Percentiles rank a stretch among this genome's conserved stretches.
Evolutionary conservation across 2,797 vertebrate species (phyloP).

Genomic region (Poecile montanus): DNA sequence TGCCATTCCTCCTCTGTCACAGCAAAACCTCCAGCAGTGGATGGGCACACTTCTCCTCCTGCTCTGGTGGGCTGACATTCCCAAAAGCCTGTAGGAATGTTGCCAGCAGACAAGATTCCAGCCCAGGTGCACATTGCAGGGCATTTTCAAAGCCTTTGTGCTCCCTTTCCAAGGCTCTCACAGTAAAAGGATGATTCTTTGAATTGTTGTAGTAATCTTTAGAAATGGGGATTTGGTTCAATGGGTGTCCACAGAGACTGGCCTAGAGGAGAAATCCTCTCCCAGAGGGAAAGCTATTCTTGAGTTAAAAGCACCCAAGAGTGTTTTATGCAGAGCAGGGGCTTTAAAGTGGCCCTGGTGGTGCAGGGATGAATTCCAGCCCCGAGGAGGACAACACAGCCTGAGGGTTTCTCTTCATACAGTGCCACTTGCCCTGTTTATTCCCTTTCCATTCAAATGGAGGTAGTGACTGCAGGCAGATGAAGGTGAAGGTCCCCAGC

Average conservation of each 20-base stretch:
- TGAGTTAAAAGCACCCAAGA: not conserved
- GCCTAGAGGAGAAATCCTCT: conserved; percentile 25
- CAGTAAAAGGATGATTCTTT: not conserved
- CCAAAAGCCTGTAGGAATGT: not conserved
- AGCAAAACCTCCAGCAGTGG: not conserved
- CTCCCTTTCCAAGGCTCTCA: not conserved
- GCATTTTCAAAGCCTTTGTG: not conserved
- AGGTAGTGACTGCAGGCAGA: not conserved
- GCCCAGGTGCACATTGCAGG: not conserved
- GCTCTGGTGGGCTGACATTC: not conserved
- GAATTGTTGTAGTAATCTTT: not conserved
- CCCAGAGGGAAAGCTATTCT: not conserved
- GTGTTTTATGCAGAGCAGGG: not conserved
- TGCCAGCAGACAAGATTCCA: not conserved
- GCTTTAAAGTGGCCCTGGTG: not conserved
- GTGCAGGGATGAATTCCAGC: not conserved
- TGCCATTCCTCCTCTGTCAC: fast-evolving
- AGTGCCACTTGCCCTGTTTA: not conserved
- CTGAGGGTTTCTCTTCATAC: not conserved
- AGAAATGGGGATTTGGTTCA: conserved; percentile 44
- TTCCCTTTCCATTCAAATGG: not conserved
- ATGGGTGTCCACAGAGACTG: not conserved
- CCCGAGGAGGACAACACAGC: fast-evolving
- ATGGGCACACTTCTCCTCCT: not conserved
- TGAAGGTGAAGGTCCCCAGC: conserved; percentile 60